Evolutionary conservation across 2,113 vertebrate species (phyloP).

Genomic region (Chaetura pelagica): DNA sequence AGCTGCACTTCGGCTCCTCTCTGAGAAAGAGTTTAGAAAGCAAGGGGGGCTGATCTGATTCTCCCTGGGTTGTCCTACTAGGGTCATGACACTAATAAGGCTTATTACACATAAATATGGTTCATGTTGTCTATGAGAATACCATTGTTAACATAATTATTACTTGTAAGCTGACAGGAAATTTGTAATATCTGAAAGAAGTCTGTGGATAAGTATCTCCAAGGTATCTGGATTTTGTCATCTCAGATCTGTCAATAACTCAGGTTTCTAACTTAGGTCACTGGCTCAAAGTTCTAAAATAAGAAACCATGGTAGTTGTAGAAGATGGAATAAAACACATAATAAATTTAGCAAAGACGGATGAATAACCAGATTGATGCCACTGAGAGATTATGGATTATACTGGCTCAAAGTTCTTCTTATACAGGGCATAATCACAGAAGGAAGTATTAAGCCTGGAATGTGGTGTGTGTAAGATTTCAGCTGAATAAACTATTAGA

Average conservation of each 20-base stretch:
- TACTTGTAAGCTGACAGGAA: not conserved
- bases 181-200: not conserved
- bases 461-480: not conserved
- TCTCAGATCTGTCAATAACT: not conserved
- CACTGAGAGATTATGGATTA: not conserved
- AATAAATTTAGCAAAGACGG: not conserved
- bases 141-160: not conserved
- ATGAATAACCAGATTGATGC: not conserved
- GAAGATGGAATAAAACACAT: not conserved
- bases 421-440: not conserved
- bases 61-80: too few relatives aligned
- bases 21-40: too few relatives aligned
- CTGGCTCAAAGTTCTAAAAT: not conserved
- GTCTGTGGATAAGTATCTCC: not conserved
- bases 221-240: not conserved
- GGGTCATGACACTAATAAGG: not conserved
- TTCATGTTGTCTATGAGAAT: not conserved
- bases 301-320: not conserved
- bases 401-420: not conserved
- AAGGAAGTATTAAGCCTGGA: not conserved
- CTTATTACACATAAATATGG: not conserved
- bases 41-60: too few relatives aligned
- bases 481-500: not conserved
- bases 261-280: not conserved
- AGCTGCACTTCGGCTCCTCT: too few relatives aligned